Percentiles rank a stretch among this genome's conserved stretches.
These are phyloP conservation scores for Alectura lathami DNA, from an alignment of 2,113 vertebrate genomes.

Conservation along the genomic window DNA sequence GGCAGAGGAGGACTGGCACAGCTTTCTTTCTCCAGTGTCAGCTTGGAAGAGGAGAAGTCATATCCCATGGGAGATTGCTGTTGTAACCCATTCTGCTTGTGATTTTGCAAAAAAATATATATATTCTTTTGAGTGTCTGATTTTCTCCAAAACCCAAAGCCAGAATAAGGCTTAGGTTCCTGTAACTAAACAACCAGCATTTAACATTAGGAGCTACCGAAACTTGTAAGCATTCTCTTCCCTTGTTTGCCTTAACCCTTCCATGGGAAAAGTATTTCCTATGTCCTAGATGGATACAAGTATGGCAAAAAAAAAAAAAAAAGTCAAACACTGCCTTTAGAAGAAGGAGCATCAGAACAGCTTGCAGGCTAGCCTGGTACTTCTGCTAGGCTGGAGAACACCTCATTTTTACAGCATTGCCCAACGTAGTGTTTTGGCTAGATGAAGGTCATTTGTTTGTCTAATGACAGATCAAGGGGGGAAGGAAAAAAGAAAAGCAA, in stretches of 20 bases:
- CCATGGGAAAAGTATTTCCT: background rate
- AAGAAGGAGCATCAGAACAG: background rate
- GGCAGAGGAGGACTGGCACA: background rate
- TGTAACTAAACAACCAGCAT: background rate
- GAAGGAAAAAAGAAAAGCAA: background rate
- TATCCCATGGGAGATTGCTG: background rate
- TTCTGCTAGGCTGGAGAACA: background rate
- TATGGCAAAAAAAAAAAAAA: background rate
- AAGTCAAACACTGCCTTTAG: background rate
- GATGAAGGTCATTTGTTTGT: background rate
- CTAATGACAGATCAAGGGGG: background rate
- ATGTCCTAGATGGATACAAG: background rate
- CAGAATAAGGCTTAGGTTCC: background rate
- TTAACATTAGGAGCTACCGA: background rate
- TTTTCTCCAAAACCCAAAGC: background rate
- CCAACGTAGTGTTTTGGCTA: rapidly evolving
- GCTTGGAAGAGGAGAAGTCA: background rate
- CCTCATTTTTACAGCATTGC: background rate
- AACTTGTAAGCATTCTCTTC: background rate
- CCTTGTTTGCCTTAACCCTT: background rate
- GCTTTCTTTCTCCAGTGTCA: background rate
- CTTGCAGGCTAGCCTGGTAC: background rate
- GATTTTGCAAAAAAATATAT: background rate
- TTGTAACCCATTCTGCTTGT: background rate
- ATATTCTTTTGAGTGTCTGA: background rate